Percentiles rank a stretch among this genome's conserved stretches.
phyloP scores from a whole-genome alignment of 2,888 invertebrate species.

The Ashinkailepas kermadecensis region DNA sequence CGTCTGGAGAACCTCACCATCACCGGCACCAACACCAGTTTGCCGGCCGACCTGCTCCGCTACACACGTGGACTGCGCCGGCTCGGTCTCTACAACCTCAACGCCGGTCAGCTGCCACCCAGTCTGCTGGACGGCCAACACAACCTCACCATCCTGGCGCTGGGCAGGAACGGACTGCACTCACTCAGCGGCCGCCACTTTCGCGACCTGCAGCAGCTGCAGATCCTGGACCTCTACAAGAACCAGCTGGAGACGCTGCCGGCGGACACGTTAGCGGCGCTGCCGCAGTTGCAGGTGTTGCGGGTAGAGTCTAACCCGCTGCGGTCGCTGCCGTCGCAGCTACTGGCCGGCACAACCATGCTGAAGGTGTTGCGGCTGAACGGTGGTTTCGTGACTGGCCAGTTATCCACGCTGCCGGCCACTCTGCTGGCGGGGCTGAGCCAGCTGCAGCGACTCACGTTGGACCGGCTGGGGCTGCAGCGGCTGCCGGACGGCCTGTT shows the following conservation, averaged over 20 bases:
- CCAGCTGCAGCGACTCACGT: neutral
- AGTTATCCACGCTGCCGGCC: neutral
- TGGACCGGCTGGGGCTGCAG: conserved; percentile 36
- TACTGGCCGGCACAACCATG: neutral
- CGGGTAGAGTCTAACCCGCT: neutral
- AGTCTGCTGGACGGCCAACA: conserved; percentile 54
- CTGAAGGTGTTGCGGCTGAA: neutral
- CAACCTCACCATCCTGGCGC: conserved; percentile 57
- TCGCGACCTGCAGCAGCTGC: conserved; percentile 35
- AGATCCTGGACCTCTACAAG: conserved; percentile 36
- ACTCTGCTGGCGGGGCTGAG: neutral
- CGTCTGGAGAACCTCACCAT: neutral
- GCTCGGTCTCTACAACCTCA: neutral
- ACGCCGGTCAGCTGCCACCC: conserved; percentile 49
- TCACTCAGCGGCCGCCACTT: conserved; percentile 36
- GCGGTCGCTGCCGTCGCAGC: neutral
- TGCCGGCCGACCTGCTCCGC: neutral
- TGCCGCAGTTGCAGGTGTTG: neutral
- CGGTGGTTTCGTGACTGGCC: neutral
- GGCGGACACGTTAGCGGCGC: conserved; percentile 27
- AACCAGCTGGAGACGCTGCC: conserved; percentile 34
- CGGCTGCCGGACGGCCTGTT: conserved; percentile 56
- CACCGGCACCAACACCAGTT: neutral
- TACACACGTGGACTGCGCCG: neutral
- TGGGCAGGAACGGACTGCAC: conserved; percentile 41